Evolutionary conservation across 1,140 invertebrate species (phyloP), one percentile per base, ranked within the genome.

Genomic region (Latrodectus geometricus): DNA sequence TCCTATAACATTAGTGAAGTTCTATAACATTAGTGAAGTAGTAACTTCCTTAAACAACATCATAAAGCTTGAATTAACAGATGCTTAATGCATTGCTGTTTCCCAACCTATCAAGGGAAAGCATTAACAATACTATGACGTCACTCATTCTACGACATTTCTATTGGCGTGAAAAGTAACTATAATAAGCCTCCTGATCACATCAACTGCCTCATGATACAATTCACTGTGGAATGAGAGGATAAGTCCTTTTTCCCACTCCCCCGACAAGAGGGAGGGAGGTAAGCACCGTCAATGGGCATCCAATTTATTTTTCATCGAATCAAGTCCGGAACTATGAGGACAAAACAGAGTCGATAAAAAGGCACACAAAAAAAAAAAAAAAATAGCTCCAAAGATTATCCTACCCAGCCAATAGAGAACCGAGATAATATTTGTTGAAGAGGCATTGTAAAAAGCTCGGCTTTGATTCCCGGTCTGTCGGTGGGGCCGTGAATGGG

Each of bases 241-340:
- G 80, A 23, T 74, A 83, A 83, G 17, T 23, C 54, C 35, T 35
- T 35, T 35, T 35, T 35, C 35, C 35, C 35, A 35, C 35, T 69
- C 68, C 20, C 61, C 54, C 48, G 14, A 20, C 72, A 61, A 61
- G 35, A 65, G 48, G 66, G 75, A 84, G 66, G 66, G 35, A 65
- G 48, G 66, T 84, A 84, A 75, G 66, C 74, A 76, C 23, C 61
- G 9, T 68, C 72, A 84, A 84, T 66, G 73, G 82, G 17, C 54
- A 61, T 21, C 21, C 82, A 84, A 84, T 84, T 84, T 84, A 84
- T 84, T 84, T 84, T 76, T 84, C 82, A 74, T 84, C 82, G 69
- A 76, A 76, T 75, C 56, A 56, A 65, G n/a, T 54, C 20, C 23
- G 70, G 68, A 49, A 56, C 52, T 21, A 35, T 48, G 74, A 35